Base-by-base conservation (phyloP, 35 echinoderm and acorn worm genomes). In the Acanthaster planci region DNA sequence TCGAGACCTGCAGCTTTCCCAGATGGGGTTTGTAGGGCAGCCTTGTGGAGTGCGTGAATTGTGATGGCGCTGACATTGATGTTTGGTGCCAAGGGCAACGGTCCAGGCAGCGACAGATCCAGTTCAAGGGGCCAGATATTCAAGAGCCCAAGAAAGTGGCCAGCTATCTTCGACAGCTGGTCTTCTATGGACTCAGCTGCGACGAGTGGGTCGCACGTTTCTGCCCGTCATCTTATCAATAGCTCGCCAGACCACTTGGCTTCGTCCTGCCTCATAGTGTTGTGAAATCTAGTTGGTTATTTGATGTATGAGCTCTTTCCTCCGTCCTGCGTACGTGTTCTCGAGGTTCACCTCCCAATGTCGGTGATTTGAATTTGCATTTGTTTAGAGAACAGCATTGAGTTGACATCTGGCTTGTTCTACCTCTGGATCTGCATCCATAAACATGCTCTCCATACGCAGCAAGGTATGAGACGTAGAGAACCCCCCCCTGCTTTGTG, bases 181-280 rank as follows among this genome's bases (percentile, higher is more conserved):
- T 37, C 50, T 32, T 52, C 50, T 7, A 82, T 37, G 15, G 80
- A 82, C 80, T 82, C 80, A 32, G 80, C 80, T 55, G n/a, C 12
- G 6, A 82, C 52, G 26, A 82, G 6, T 56, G 10, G 54, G 78
- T 14, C 78, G 78, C 39, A 21, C 19, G 40, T 80, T 80, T 21
- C 40, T 26, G 39, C 37, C 80, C 7, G 80, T 82, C 17, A 82
- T 82, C 54, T 55, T 82, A 51, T 82, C 51, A 55, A 82, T 55
- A 32, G 80, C 44, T 82, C 53, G 26, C 80, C 80, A 82, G 36
- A 82, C 80, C 22, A 51, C 80, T 55, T 82, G 80, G 50, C 80
- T 56, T 23, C 80, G 50, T 32, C 80, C 80, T 34, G 80, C 51
- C 51, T 82, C 80, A 19, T 82, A 51, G 55, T 82, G 80, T 82